Evolutionary conservation across 2,113 vertebrate genomes (phyloP).

Genomic region (Saccopteryx bilineata): DNA sequence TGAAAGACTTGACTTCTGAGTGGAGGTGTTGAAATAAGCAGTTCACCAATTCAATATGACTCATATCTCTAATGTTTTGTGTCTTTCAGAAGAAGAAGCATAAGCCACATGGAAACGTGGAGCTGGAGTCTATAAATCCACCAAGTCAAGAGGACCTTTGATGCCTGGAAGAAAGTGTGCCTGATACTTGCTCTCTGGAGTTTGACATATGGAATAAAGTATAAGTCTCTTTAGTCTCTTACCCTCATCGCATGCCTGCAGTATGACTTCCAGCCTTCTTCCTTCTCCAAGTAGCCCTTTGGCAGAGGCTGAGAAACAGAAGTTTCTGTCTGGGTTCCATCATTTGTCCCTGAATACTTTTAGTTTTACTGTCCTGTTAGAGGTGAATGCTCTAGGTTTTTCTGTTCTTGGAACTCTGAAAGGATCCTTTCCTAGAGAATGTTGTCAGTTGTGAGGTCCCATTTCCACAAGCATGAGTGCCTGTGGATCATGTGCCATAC

Average conservation of each 20-base stretch:
- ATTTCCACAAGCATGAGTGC: background rate
- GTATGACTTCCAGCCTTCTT: background rate
- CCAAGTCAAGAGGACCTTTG: background rate
- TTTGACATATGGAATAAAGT: slow-evolving; percentile 72
- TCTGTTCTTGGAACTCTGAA: background rate
- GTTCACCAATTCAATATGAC: background rate
- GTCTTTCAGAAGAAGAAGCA: slow-evolving; percentile 89
- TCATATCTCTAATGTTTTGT: background rate
- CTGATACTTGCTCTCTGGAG: background rate
- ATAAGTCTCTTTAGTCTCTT: background rate
- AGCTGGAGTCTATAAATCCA: background rate
- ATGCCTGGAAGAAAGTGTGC: background rate
- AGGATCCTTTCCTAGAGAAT: no score
- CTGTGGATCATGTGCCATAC: background rate
- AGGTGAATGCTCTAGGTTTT: background rate
- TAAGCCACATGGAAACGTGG: slow-evolving; percentile 34
- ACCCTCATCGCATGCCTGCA: accelerated
- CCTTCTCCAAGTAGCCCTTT: background rate
- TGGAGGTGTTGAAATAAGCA: background rate
- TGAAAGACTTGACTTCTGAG: background rate
- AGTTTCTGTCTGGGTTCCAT: background rate
- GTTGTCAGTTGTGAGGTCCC: background rate
- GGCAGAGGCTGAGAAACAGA: background rate
- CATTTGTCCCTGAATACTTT: background rate
- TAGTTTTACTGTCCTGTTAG: background rate